Conservation (phyloP, 2,113 vertebrate species). For the Hiodon alosoides region DNA sequence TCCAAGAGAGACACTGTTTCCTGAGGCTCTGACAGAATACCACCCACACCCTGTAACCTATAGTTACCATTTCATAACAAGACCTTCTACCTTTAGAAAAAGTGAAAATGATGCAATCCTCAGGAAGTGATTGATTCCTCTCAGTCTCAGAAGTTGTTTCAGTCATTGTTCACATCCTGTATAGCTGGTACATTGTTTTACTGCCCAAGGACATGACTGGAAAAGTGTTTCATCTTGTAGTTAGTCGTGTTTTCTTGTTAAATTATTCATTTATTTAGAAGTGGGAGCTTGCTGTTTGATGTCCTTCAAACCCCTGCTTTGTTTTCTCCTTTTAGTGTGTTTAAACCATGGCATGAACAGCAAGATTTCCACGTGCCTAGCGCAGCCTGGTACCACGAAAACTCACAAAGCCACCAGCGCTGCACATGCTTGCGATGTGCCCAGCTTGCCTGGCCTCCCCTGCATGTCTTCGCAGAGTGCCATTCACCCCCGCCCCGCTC, state of each 20-base stretch:
- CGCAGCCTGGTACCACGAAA: not conserved
- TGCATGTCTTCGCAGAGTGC: conserved; percentile 6
- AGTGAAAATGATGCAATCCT: not conserved
- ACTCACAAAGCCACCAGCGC: not conserved
- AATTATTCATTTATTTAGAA: conserved; percentile 35
- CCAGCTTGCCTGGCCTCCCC: not conserved
- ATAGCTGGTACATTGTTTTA: conserved; percentile 29
- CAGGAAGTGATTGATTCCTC: conserved; percentile 31
- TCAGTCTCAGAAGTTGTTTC: conserved; percentile 29
- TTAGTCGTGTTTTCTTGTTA: conserved; percentile 22
- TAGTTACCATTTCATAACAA: not conserved
- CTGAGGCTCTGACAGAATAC: not conserved
- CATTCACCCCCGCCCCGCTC: conserved; percentile 17
- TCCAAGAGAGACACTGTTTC: not conserved
- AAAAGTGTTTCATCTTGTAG: conserved; percentile 23
- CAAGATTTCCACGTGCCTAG: conserved; percentile 16
- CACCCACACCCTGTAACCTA: not conserved
- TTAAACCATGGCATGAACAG: too few relatives aligned
- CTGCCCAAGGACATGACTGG: conserved; percentile 23
- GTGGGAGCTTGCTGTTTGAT: conserved; percentile 32
- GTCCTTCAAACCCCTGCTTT: conserved; percentile 31
- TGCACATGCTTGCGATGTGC: not conserved
- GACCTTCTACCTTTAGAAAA: not conserved
- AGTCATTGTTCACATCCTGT: conserved; percentile 27
- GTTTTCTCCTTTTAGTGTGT: conserved; percentile 36